These are phyloP conservation scores for Bombus sibiricus DNA, from an alignment of 1,140 invertebrate genomes.

Conservation along the genomic window DNA sequence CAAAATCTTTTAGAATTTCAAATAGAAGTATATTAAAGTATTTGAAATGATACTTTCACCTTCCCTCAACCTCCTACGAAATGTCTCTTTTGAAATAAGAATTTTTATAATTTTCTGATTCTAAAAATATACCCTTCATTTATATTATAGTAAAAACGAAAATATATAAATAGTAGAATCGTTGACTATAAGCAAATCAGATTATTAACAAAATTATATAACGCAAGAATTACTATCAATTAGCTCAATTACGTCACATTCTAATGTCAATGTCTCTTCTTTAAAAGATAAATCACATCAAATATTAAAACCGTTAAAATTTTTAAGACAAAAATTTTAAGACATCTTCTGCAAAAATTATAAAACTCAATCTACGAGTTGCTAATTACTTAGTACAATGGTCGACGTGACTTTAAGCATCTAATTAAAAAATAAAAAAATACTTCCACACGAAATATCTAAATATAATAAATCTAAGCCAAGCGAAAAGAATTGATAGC, in stretches of 20 bases:
- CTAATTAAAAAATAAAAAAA: neutral
- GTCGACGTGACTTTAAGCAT: neutral
- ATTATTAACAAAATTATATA: too few relatives aligned
- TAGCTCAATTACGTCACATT: neutral
- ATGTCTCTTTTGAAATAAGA: too few relatives aligned
- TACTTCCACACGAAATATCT: too few relatives aligned
- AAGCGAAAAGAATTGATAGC: neutral
- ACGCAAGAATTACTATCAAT: too few relatives aligned
- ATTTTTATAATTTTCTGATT: neutral
- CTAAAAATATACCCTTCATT: neutral
- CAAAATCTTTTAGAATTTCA: neutral
- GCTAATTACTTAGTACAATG: neutral
- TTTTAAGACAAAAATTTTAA: too few relatives aligned
- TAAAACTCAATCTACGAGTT: neutral
- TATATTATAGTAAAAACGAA: neutral
- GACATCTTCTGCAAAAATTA: neutral
- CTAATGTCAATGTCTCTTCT: neutral
- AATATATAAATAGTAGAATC: neutral
- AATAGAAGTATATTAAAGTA: neutral
- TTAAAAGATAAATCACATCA: neutral
- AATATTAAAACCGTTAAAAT: neutral
- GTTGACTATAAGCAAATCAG: neutral
- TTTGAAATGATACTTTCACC: neutral
- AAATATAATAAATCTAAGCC: too few relatives aligned
- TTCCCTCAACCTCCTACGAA: too few relatives aligned